Evolutionary conservation across 2,113 vertebrate genomes (phyloP).

Genomic region (Pseudorectes ferrugineus): DNA sequence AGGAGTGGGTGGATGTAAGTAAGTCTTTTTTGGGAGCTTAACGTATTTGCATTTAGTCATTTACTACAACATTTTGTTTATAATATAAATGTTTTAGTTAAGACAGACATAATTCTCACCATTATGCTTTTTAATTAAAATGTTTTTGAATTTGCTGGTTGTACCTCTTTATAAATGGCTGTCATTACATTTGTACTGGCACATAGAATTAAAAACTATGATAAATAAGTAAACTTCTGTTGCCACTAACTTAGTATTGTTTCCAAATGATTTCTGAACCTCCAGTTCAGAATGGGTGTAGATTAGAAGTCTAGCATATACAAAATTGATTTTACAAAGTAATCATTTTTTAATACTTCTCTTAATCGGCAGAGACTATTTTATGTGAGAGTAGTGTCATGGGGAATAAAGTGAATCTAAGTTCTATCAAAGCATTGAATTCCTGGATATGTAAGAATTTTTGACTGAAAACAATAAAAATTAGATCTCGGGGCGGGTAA

Average conservation of each 20-base stretch:
- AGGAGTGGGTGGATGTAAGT: background rate
- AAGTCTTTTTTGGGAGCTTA: background rate
- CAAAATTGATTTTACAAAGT: background rate
- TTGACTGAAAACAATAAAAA: background rate
- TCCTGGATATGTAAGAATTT: background rate
- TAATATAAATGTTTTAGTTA: background rate
- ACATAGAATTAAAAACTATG: background rate
- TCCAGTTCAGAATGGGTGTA: background rate
- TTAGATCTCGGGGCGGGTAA: background rate
- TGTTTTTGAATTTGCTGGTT: background rate
- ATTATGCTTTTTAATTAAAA: background rate
- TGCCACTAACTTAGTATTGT: background rate
- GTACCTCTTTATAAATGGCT: background rate
- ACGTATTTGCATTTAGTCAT: background rate
- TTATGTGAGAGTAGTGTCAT: background rate
- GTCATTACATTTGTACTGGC: background rate
- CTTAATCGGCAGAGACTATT: background rate
- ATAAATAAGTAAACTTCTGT: background rate
- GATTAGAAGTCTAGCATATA: background rate
- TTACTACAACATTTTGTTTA: background rate
- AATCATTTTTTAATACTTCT: background rate
- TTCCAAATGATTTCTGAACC: background rate
- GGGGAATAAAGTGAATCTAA: background rate
- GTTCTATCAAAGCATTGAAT: background rate
- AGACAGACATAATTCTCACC: background rate